Evolutionary conservation across 2,888 invertebrate genomes (phyloP), one percentile per base, ranked within the genome.

Genomic region (Nymphalis c-album): DNA sequence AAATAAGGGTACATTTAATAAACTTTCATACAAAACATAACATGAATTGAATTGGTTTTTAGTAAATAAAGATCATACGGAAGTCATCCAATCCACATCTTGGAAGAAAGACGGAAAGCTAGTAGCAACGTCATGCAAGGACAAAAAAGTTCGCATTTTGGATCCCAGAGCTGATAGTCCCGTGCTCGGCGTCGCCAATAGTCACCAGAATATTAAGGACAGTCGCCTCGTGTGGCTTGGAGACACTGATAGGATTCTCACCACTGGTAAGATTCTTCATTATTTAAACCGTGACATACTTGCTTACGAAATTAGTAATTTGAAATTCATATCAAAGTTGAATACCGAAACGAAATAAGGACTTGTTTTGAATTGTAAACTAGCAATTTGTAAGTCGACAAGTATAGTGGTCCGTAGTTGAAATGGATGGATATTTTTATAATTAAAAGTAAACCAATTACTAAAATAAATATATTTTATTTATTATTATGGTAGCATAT

Each of bases 141-240:
- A 99, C 86, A 97, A 97, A 84, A 95, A 95, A 85, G 94, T 98
- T 1, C 94, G 98, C 64, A 94, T 98, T 48, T 93, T 97, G 76
- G 98, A 98, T 87, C 98, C 98, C 0, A 92, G 97, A 46, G 93
- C 92, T 0, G 80, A 93, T 0, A 86, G 90, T 22, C 88, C 94
- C 0, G 94, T 95, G 68, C 85, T 94, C 63, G 93, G 93, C 77
- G 91, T 93, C 6, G 94, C 95, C 0, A 94, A 95, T 77, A 97
- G 97, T 78, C 98, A 98, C 87, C 96, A 96, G 84, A 97, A 96
- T 82, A 96, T 97, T 73, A 98, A 97, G 86, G 98, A 98, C 80
- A 98, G 98, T 2, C 93, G 98, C 68, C 94, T 98, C 1, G 95
- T 98, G 5, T 99, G 98, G 97, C 91, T 98, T 0, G 98, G 97